A percentile compares a stretch with the other conserved stretches of the same genome.
These are phyloP conservation scores for Drosophila barbarae DNA, from an alignment of 2,888 invertebrate species.

Conservation along the genomic window DNA sequence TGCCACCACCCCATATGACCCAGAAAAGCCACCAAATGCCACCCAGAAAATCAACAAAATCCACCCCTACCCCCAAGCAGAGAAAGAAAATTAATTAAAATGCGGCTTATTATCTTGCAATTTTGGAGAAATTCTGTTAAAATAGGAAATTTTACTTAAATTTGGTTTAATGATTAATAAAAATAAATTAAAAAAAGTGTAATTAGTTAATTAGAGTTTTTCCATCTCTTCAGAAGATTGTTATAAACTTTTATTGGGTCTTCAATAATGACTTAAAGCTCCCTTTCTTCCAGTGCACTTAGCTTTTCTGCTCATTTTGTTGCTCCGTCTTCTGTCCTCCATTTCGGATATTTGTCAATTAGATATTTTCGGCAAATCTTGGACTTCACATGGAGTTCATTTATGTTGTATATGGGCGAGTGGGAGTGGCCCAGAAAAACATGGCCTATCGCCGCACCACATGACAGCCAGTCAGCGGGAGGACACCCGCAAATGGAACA, in stretches of 20 bases:
- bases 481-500: conserved; percentile 39
- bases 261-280: not conserved
- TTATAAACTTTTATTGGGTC: not conserved
- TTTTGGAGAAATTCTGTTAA: not conserved
- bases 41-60: conserved; percentile 1
- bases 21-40: conserved; percentile 2
- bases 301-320: conserved; percentile 24
- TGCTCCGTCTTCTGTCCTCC: conserved; percentile 31
- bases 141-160: no score
- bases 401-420: conserved; percentile 12
- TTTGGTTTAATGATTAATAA: no score
- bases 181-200: not conserved
- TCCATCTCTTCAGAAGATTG: not conserved
- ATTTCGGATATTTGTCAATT: conserved; percentile 50
- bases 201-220: no score
- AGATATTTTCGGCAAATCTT: conserved; percentile 42
- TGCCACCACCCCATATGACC: not conserved
- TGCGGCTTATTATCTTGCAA: not conserved
- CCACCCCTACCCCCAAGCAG: not conserved
- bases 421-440: conserved; percentile 7
- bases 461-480: conserved; percentile 33
- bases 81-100: conserved; percentile 8
- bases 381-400: conserved; percentile 17
- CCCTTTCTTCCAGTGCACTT: conserved; percentile 2
- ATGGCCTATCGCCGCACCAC: conserved; percentile 22